Conservation (phyloP, 2,113 vertebrate genomes). For the Tupaia chinensis region DNA sequence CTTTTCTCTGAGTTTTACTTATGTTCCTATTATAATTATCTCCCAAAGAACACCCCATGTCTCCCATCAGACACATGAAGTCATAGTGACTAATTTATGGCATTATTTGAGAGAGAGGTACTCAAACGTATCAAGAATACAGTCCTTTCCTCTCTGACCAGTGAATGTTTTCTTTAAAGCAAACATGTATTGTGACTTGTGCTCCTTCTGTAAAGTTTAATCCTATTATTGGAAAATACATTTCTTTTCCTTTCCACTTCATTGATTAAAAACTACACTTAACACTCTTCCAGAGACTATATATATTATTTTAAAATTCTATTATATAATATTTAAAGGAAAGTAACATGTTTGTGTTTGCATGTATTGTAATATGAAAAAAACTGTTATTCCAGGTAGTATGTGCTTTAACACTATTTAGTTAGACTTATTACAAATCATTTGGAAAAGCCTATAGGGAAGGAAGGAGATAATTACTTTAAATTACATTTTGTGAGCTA, state of each 20-base stretch:
- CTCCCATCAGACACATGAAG: background rate
- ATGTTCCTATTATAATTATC: background rate
- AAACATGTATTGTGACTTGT: background rate
- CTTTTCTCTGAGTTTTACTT: background rate
- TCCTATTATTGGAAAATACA: background rate
- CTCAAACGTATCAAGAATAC: background rate
- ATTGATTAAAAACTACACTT: background rate
- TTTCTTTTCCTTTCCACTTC: background rate
- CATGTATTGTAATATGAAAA: slow-evolving; percentile 25
- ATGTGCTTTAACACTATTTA: slow-evolving; percentile 42
- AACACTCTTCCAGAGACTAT: background rate
- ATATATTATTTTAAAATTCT: background rate
- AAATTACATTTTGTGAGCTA: slow-evolving; percentile 40
- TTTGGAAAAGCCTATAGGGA: slow-evolving; percentile 24
- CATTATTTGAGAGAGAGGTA: background rate
- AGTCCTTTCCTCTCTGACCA: background rate
- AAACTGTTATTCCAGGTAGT: background rate
- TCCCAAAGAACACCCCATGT: background rate
- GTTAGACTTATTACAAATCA: slow-evolving; percentile 52
- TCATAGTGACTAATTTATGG: too few species aligned
- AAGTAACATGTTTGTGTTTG: background rate
- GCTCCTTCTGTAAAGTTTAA: background rate
- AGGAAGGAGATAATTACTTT: slow-evolving; percentile 51
- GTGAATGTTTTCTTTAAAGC: background rate
- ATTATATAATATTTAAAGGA: slow-evolving; percentile 2